These are phyloP conservation scores for Protula sp. DNA, from an alignment of 2,888 invertebrate species.

Conservation along the genomic window DNA sequence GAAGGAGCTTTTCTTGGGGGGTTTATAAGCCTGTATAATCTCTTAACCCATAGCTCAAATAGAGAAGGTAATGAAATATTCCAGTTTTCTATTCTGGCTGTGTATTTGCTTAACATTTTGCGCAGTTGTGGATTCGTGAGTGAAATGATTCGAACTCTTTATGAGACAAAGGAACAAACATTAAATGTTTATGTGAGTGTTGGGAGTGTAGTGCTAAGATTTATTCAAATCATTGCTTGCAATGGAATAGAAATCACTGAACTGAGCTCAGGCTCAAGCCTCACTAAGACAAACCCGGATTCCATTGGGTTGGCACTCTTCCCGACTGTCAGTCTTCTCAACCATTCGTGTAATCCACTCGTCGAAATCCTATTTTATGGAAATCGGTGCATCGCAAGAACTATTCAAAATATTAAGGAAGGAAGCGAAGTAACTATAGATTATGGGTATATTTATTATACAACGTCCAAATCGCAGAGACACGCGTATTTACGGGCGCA, in stretches of 20 bases:
- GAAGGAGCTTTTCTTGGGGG: constrained; percentile 32
- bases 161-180: background rate
- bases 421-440: constrained; percentile 77
- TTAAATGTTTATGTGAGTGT: background rate
- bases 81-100: constrained; percentile 61
- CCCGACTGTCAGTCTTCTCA: constrained; percentile 80
- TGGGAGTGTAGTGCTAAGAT: constrained; percentile 24
- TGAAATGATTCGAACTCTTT: background rate
- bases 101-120: constrained; percentile 39
- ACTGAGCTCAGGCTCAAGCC: constrained; percentile 52
- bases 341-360: constrained; percentile 76
- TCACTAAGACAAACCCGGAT: constrained; percentile 21
- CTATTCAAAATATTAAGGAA: constrained; percentile 61
- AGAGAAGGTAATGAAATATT: constrained; percentile 62
- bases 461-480: constrained; percentile 58
- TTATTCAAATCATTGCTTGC: constrained; percentile 25
- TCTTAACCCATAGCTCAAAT: constrained; percentile 69
- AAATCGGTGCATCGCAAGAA: constrained; percentile 66
- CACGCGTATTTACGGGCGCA: constrained; percentile 63
- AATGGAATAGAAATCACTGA: constrained; percentile 48
- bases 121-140: constrained; percentile 31
- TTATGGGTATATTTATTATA: constrained; percentile 60
- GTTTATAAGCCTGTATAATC: constrained; percentile 61
- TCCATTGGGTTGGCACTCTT: constrained; percentile 70
- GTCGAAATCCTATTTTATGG: constrained; percentile 64